Percentiles rank a stretch among this genome's conserved stretches.
Evolutionary conservation across 2,797 vertebrate species (phyloP).

Genomic region (Bovichtus diacanthus): DNA sequence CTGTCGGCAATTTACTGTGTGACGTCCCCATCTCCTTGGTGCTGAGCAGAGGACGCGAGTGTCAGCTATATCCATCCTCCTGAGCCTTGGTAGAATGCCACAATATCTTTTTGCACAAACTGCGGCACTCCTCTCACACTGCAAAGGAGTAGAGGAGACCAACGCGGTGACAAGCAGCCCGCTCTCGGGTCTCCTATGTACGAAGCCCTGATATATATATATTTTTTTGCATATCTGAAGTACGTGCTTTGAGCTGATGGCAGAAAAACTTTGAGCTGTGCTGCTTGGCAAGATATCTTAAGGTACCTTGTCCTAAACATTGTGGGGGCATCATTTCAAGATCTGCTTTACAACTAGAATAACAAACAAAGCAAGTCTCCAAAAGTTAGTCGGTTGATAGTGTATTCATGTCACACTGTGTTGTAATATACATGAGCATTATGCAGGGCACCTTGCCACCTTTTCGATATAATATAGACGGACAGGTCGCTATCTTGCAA

Average conservation of each 20-base stretch:
- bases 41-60: slow-evolving; percentile 67
- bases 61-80: slow-evolving; percentile 74
- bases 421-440: slow-evolving; percentile 35
- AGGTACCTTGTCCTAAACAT: slow-evolving; percentile 36
- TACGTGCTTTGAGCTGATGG: slow-evolving; percentile 51
- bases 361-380: slow-evolving; percentile 33
- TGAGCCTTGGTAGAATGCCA: slow-evolving; percentile 62
- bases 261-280: slow-evolving; percentile 44
- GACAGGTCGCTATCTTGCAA: slow-evolving; percentile 11
- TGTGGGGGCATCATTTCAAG: slow-evolving; percentile 23
- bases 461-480: slow-evolving; percentile 45
- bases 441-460: slow-evolving; percentile 33
- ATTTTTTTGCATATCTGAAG: slow-evolving; percentile 55
- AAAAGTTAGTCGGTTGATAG: slow-evolving; percentile 17
- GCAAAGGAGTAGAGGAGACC: slow-evolving; percentile 31
- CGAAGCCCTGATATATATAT: slow-evolving; percentile 47
- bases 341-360: slow-evolving; percentile 26
- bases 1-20: slow-evolving; percentile 75
- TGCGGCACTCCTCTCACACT: slow-evolving; percentile 39
- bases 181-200: slow-evolving; percentile 42
- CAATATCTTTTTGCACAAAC: slow-evolving; percentile 52
- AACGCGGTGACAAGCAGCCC: slow-evolving; percentile 16
- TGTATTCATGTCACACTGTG: slow-evolving; percentile 34
- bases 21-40: slow-evolving; percentile 69
- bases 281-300: slow-evolving; percentile 22